A percentile compares a stretch with the other conserved stretches of the same genome.
These are phyloP conservation scores for Camptogramma bilineatum DNA, from an alignment of 2,888 invertebrate genomes.

Conservation along the genomic window DNA sequence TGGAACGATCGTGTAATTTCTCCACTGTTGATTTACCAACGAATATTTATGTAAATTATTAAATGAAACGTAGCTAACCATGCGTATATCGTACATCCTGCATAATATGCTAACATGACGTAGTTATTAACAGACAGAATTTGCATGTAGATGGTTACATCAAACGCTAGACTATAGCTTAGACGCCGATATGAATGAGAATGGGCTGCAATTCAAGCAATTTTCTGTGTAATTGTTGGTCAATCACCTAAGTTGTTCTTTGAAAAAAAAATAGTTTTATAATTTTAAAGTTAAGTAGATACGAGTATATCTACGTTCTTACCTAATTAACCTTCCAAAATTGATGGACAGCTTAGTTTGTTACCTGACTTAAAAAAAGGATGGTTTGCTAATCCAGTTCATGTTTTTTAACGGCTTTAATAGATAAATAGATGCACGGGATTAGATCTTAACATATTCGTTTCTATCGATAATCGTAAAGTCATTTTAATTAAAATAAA, in stretches of 20 bases:
- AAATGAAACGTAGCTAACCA: constrained; percentile 47
- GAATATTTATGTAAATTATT: constrained; percentile 43
- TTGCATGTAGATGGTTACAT: constrained; percentile 52
- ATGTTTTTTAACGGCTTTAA: no score
- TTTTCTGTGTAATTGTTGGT: not conserved
- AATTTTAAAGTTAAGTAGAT: no score
- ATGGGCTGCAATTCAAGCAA: constrained; percentile 37
- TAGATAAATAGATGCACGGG: no score
- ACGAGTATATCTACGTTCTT: no score
- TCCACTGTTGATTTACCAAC: constrained; percentile 41
- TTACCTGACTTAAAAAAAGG: no score
- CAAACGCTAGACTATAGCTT: constrained; percentile 43
- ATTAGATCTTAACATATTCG: not conserved
- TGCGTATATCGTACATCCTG: constrained; percentile 41
- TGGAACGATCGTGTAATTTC: constrained; percentile 8
- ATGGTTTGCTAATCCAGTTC: no score
- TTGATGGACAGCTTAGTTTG: no score
- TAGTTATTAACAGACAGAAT: constrained; percentile 49
- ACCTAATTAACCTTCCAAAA: not conserved
- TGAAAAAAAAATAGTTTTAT: not conserved
- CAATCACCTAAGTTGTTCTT: not conserved
- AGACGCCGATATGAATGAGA: constrained; percentile 42
- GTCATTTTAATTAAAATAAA: no score
- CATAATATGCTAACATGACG: constrained; percentile 43
- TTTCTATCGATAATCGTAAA: not conserved